Conservation (phyloP, 2,797 vertebrate species). For the Nannoperca obscura region DNA sequence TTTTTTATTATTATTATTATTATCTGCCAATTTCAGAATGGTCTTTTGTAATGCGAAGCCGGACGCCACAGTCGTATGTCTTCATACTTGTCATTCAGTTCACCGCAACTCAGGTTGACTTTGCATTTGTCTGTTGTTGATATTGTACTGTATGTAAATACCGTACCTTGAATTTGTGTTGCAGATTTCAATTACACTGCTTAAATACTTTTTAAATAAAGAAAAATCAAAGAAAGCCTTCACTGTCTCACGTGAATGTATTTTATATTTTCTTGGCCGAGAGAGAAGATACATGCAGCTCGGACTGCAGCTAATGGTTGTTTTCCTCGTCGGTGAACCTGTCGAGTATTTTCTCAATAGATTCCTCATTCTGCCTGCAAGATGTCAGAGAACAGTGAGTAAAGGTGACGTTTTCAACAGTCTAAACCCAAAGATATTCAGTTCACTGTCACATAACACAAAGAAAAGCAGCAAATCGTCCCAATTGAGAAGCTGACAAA, state of each 20-base stretch:
- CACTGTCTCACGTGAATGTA: not conserved
- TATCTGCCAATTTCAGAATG: constrained; percentile 45
- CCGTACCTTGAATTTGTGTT: constrained; percentile 68
- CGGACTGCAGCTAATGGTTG: no score
- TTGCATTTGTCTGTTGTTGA: constrained; percentile 62
- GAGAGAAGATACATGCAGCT: not conserved
- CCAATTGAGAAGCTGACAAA: no score
- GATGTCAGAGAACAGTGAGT: not conserved
- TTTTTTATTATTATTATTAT: constrained; percentile 29
- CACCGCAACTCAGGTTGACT: constrained; percentile 76
- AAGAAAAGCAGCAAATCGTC: not conserved
- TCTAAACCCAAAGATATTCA: not conserved
- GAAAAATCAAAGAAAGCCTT: constrained; percentile 11
- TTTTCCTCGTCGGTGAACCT: not conserved
- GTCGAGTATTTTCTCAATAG: not conserved
- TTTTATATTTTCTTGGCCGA: not conserved
- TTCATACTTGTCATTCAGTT: constrained; percentile 42
- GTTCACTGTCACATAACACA: not conserved
- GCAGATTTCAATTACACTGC: constrained; percentile 73
- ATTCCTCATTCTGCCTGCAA: not conserved
- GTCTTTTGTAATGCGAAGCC: constrained; percentile 22
- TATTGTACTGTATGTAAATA: constrained; percentile 70
- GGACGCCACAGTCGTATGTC: constrained; percentile 19
- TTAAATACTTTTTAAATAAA: constrained; percentile 66
- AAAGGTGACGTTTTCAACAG: not conserved